A percentile compares a stretch with the other conserved stretches of the same genome.
Conservation (phyloP, 2,888 invertebrate species). For the Flexamia atlantica region DNA sequence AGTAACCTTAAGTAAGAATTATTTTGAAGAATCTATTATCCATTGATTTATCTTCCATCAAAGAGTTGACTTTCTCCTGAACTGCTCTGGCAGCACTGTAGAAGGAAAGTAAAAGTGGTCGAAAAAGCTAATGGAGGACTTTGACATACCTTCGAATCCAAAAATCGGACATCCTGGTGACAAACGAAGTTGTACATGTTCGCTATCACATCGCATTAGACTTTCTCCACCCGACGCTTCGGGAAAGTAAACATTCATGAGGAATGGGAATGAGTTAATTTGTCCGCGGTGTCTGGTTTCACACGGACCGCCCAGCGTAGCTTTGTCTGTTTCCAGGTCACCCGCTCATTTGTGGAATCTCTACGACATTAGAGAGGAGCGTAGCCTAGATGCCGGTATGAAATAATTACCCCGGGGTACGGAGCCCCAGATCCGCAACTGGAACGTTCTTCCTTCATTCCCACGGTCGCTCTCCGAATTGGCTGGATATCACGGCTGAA, state of each 20-base stretch:
- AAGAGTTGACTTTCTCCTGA: too few relatives aligned
- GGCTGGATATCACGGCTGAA: too few relatives aligned
- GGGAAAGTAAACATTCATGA: conserved; percentile 35
- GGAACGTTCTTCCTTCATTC: conserved; percentile 8
- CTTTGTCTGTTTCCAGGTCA: conserved; percentile 44
- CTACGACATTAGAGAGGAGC: conserved; percentile 10
- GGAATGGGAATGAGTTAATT: conserved; percentile 25
- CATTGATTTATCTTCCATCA: too few relatives aligned
- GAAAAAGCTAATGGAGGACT: background rate
- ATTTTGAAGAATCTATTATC: too few relatives aligned
- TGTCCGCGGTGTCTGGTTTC: conserved; percentile 35
- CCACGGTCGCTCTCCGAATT: too few relatives aligned
- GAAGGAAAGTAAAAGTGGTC: background rate
- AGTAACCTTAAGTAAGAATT: too few relatives aligned
- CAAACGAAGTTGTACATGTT: conserved; percentile 23
- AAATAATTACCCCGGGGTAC: conserved; percentile 38
- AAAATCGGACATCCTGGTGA: background rate
- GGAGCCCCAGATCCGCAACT: conserved; percentile 40
- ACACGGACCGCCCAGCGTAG: background rate
- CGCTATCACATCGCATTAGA: conserved; percentile 12
- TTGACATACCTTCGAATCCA: background rate
- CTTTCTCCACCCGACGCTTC: background rate
- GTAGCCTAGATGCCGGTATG: conserved; percentile 49
- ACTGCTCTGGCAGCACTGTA: too few relatives aligned
- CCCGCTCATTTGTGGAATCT: conserved; percentile 14